Evolutionary conservation across 2,888 invertebrate genomes (phyloP).

Genomic region (Nomada ruficornis): DNA sequence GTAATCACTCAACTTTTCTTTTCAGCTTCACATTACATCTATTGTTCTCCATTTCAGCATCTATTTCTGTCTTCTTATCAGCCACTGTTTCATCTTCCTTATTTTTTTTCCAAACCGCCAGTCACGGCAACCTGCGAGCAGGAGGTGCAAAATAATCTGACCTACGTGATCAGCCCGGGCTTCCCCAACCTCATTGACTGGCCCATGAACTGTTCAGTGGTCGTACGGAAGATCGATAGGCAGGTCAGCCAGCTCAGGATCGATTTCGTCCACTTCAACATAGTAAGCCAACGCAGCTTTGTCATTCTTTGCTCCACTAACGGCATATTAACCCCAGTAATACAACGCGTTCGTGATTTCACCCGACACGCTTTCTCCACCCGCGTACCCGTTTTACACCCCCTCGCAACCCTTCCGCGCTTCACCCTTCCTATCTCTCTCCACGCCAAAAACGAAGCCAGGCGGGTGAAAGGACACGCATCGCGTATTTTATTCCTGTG

Average conservation of each 20-base stretch:
- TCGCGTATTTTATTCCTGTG: background rate
- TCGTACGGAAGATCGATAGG: constrained; percentile 90
- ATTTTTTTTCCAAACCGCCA: constrained; percentile 78
- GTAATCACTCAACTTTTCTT: too few relatives aligned
- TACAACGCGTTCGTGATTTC: constrained; percentile 50
- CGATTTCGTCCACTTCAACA: constrained; percentile 93
- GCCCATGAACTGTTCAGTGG: constrained; percentile 89
- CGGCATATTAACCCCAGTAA: constrained; percentile 51
- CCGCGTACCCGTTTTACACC: too few relatives aligned
- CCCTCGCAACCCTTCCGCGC: too few relatives aligned
- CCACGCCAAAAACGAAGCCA: background rate
- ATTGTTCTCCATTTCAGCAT: background rate
- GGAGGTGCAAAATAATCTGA: constrained; percentile 90
- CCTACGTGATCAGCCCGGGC: constrained; percentile 92
- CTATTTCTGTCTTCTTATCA: background rate
- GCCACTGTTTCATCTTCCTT: background rate
- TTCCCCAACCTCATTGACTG: constrained; percentile 91
- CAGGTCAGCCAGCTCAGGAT: constrained; percentile 93
- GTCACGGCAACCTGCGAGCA: constrained; percentile 91
- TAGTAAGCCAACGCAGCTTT: constrained; percentile 86
- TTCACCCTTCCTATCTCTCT: background rate
- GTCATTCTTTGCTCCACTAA: constrained; percentile 54
- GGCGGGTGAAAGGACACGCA: background rate
- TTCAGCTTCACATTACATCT: too few relatives aligned
- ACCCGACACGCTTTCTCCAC: constrained; percentile 7